These are phyloP conservation scores for Hylaeus anthracinus DNA, from an alignment of 1,140 invertebrate species.

Conservation along the genomic window DNA sequence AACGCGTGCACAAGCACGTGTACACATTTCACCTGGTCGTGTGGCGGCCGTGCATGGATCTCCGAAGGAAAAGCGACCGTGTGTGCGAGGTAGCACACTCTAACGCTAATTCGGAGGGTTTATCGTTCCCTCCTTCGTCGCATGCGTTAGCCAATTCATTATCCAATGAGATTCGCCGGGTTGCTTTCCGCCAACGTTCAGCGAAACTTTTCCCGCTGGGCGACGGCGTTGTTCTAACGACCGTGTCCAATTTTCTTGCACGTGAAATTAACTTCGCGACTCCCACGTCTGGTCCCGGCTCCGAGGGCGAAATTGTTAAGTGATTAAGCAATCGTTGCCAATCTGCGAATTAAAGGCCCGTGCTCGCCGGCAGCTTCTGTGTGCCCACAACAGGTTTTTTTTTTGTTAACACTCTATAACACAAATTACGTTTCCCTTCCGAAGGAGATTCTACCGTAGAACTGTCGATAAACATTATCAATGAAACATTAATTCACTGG, in stretches of 20 bases:
- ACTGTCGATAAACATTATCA: too few relatives aligned
- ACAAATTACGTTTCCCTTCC: too few relatives aligned
- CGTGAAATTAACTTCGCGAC: background rate
- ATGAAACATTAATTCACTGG: too few relatives aligned
- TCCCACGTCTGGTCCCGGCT: too few relatives aligned
- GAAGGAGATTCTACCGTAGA: too few relatives aligned
- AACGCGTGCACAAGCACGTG: background rate
- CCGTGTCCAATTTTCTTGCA: background rate
- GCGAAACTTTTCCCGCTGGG: background rate
- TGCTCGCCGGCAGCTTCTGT: too few relatives aligned
- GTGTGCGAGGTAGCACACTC: constrained; percentile 10
- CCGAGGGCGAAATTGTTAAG: background rate
- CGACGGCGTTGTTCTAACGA: background rate
- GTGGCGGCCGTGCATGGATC: constrained; percentile 12
- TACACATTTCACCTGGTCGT: constrained; percentile 32
- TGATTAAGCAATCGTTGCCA: too few relatives aligned
- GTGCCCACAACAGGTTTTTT: too few relatives aligned
- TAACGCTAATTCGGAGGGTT: constrained; percentile 43
- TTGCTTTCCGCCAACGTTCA: background rate
- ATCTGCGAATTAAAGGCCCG: too few relatives aligned
- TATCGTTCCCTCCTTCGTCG: constrained; percentile 25
- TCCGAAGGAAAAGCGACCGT: background rate
- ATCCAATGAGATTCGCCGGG: constrained; percentile 5
- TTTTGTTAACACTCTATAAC: too few relatives aligned
- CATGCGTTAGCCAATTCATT: constrained; percentile 32